Conservation (phyloP, 2,888 invertebrate genomes). For the Parascotia fuliginaria region DNA sequence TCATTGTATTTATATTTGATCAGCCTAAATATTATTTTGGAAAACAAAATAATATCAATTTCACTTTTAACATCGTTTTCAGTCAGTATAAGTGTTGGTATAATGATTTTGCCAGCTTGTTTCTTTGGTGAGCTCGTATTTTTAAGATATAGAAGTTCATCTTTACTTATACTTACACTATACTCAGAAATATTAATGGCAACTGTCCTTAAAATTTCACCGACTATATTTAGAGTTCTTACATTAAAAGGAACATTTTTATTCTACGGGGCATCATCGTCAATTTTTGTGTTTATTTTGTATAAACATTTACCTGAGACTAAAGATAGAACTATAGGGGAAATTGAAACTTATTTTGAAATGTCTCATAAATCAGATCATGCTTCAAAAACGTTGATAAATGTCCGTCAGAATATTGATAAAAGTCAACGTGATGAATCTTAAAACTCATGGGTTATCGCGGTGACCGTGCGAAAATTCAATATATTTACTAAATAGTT, state of each 20-base stretch:
- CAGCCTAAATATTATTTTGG: conserved; percentile 34
- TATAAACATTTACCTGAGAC: conserved; percentile 48
- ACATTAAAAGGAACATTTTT: conserved; percentile 44
- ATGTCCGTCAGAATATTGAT: conserved; percentile 31
- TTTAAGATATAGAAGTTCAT: conserved; percentile 32
- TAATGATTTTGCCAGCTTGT: conserved; percentile 40
- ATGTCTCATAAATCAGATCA: conserved; percentile 14
- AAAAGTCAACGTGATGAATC: conserved; percentile 22
- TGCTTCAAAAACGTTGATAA: conserved; percentile 29
- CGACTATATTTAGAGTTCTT: conserved; percentile 33
- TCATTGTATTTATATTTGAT: conserved; percentile 52
- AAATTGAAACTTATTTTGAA: conserved; percentile 37
- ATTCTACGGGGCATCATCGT: conserved; percentile 38
- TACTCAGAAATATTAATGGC: conserved; percentile 27
- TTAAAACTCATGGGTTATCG: conserved; percentile 30
- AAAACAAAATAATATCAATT: conserved; percentile 43
- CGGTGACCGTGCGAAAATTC: conserved; percentile 17
- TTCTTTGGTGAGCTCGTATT: conserved; percentile 43
- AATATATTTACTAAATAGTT: conserved; percentile 9
- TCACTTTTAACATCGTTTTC: conserved; percentile 45
- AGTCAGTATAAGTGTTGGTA: conserved; percentile 46
- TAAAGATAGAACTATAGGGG: conserved; percentile 46
- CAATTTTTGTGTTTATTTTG: conserved; percentile 34
- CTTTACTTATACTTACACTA: conserved; percentile 29
- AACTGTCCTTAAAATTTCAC: conserved; percentile 37